These are phyloP conservation scores for Drosophila takahashii DNA, from an alignment of 1,140 invertebrate genomes.

Conservation along the genomic window DNA sequence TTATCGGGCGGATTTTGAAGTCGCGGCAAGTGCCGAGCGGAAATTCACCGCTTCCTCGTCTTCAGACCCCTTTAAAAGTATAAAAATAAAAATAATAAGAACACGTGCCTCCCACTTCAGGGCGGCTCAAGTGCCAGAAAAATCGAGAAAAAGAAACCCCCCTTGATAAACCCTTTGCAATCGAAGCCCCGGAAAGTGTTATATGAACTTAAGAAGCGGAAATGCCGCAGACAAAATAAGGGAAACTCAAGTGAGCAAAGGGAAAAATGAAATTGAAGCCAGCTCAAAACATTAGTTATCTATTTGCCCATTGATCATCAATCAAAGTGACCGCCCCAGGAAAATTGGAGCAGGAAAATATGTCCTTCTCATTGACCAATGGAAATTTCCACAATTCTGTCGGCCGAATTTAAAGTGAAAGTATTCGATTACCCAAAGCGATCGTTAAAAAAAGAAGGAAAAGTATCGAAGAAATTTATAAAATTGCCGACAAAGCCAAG, in stretches of 20 bases:
- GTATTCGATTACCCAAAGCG: constrained; percentile 68
- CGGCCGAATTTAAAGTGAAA: constrained; percentile 73
- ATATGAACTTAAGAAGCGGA: constrained; percentile 56
- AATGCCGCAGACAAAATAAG: constrained; percentile 36
- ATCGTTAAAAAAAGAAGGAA: constrained; percentile 61
- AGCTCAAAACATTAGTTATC: constrained; percentile 37
- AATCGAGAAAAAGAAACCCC: neutral
- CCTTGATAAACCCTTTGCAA: constrained; percentile 36
- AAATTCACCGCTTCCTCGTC: constrained; percentile 27
- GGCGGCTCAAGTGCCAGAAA: constrained; percentile 18
- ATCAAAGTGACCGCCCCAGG: constrained; percentile 39
- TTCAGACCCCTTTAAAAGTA: constrained; percentile 9
- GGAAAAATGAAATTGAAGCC: constrained; percentile 33
- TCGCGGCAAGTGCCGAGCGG: constrained; percentile 38
- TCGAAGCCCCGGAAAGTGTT: constrained; percentile 29
- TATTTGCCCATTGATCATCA: constrained; percentile 43
- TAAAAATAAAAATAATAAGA: constrained; percentile 21
- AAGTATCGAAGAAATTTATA: constrained; percentile 13
- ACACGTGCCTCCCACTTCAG: constrained; percentile 45
- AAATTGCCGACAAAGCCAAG: constrained; percentile 61
- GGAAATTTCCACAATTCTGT: constrained; percentile 41
- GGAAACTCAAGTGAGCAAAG: constrained; percentile 39
- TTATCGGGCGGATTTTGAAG: constrained; percentile 38
- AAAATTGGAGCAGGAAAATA: constrained; percentile 21
- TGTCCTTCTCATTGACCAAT: constrained; percentile 35